A percentile compares a stretch with the other conserved stretches of the same genome.
phyloP scores from a whole-genome alignment of 2,888 invertebrate genomes.

The Entomobrya proxima region DNA sequence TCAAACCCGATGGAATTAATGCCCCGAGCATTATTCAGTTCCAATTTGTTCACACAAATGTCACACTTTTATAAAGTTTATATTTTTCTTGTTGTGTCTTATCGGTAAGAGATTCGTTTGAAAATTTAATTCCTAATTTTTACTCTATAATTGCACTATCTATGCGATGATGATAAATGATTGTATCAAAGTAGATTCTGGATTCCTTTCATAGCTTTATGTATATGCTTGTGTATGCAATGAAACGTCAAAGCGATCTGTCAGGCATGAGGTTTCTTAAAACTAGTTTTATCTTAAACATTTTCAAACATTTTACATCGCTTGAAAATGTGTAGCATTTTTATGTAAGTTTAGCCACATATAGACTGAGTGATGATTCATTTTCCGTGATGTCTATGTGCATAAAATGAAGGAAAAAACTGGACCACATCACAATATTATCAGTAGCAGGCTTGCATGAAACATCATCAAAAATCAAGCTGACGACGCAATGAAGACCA shows the following conservation, averaged over 20 bases:
- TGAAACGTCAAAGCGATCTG: conserved; percentile 36
- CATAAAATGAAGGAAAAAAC: background rate
- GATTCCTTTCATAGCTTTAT: background rate
- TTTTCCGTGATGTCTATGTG: background rate
- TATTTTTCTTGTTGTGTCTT: too few species aligned
- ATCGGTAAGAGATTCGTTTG: too few species aligned
- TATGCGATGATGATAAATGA: background rate
- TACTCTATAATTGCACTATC: background rate
- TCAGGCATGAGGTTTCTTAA: conserved; percentile 18
- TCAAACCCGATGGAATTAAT: background rate
- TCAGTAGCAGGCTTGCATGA: background rate
- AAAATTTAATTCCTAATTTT: background rate
- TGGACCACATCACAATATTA: background rate
- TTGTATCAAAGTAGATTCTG: background rate
- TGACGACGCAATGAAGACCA: background rate
- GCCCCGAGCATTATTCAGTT: conserved; percentile 2
- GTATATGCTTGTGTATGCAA: background rate
- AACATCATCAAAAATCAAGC: conserved; percentile 9
- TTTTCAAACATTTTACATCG: background rate
- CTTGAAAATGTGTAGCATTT: background rate
- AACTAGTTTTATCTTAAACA: conserved; percentile 24
- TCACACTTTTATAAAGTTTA: background rate
- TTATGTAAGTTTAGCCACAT: background rate
- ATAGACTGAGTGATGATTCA: conserved; percentile 17
- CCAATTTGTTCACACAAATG: background rate